phyloP scores from a whole-genome alignment of 2,888 invertebrate genomes.

The Calameuta idolon region DNA sequence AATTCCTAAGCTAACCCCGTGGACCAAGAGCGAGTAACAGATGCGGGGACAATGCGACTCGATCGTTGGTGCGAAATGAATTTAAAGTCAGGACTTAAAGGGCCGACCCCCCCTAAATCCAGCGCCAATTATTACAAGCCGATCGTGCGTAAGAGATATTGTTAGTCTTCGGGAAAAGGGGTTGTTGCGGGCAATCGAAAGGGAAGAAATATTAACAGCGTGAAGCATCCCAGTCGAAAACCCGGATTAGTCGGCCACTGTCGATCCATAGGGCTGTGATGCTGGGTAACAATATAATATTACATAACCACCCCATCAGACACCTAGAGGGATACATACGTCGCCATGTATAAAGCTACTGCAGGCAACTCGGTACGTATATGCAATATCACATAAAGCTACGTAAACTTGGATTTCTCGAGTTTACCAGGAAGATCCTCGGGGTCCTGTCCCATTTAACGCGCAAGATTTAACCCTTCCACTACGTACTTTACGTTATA shows the following conservation, averaged over 20 bases:
- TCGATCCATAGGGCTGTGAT: background rate
- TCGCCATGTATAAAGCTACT: constrained; percentile 10
- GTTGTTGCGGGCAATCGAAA: constrained; percentile 29
- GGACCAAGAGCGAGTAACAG: constrained; percentile 52
- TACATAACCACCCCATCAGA: constrained; percentile 1
- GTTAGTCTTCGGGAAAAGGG: constrained; percentile 46
- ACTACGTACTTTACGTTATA: constrained; percentile 50
- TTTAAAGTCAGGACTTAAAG: constrained; percentile 61
- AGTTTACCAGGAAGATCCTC: constrained; percentile 54
- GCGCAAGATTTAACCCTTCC: constrained; percentile 58
- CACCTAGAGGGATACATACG: constrained; percentile 7
- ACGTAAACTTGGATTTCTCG: constrained; percentile 40
- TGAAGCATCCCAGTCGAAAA: constrained; percentile 9
- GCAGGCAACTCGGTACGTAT: constrained; percentile 3
- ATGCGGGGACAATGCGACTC: constrained; percentile 62
- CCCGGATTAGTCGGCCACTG: background rate
- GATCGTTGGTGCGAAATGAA: constrained; percentile 63
- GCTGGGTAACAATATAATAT: constrained; percentile 21
- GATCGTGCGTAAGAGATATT: constrained; percentile 65
- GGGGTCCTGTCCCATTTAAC: constrained; percentile 48
- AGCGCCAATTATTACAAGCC: constrained; percentile 62
- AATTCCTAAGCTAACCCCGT: constrained; percentile 55
- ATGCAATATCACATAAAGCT: background rate
- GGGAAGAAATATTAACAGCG: constrained; percentile 24
- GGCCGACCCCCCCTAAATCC: constrained; percentile 27